These are phyloP conservation scores for Ophioninae sp. DNA, from an alignment of 2,888 invertebrate genomes.

Conservation along the genomic window DNA sequence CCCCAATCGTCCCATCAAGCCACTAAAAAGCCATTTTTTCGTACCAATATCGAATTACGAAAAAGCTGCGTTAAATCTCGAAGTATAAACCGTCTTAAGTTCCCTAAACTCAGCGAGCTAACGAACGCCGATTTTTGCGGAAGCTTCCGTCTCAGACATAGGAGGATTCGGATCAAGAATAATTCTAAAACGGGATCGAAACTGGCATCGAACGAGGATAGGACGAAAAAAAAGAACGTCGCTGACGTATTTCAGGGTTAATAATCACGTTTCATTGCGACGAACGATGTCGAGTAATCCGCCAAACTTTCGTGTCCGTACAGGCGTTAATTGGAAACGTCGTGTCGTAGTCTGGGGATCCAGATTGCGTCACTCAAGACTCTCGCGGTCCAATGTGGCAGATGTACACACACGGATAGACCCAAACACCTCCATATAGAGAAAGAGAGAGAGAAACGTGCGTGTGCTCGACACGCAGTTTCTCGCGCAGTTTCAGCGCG, in stretches of 20 bases:
- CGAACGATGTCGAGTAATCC: slow-evolving; percentile 15
- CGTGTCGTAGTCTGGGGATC: slow-evolving; percentile 46
- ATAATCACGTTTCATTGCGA: slow-evolving; percentile 26
- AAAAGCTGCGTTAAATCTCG: too few species aligned
- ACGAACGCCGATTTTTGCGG: background rate
- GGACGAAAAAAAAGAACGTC: background rate
- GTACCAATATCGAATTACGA: too few species aligned
- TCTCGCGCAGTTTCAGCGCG: slow-evolving; percentile 28
- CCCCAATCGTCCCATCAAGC: too few species aligned
- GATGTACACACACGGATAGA: slow-evolving; percentile 30
- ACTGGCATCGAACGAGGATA: background rate
- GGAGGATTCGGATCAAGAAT: background rate
- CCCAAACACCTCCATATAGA: background rate
- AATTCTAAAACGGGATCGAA: background rate
- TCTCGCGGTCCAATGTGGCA: slow-evolving; percentile 21
- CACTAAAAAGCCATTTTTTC: too few species aligned
- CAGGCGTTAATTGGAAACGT: slow-evolving; percentile 54
- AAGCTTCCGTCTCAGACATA: background rate
- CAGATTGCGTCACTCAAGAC: slow-evolving; percentile 41
- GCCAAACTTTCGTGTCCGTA: slow-evolving; percentile 7
- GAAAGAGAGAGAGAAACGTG: too few species aligned
- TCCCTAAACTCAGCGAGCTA: too few species aligned
- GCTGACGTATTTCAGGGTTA: slow-evolving; percentile 11
- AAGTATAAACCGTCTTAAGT: too few species aligned
- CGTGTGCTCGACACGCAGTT: background rate